phyloP scores from a whole-genome alignment of 2,113 vertebrate species.

The Falcunculus frontatus region DNA sequence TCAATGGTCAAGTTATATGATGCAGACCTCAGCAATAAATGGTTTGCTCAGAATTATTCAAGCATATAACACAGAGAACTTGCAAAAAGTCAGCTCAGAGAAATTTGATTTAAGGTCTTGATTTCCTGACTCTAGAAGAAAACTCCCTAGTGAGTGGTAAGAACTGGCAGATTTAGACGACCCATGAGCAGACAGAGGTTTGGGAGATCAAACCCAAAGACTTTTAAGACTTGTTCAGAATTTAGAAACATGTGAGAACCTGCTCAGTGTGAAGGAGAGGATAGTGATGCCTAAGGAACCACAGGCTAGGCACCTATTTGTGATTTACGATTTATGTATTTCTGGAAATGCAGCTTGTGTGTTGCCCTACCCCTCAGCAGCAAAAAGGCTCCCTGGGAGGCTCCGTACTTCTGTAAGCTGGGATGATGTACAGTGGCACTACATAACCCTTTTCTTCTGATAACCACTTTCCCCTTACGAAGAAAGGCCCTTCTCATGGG shows the following conservation, averaged over 20 bases:
- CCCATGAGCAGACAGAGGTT: not conserved
- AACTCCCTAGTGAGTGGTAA: not conserved
- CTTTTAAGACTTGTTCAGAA: not conserved
- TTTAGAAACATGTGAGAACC: not conserved
- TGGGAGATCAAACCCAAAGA: not conserved
- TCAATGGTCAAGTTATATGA: not conserved
- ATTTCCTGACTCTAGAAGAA: not conserved
- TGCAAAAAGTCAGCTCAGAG: not conserved
- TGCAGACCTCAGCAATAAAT: slow-evolving; percentile 2
- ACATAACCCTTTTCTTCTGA: not conserved
- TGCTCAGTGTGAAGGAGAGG: not conserved
- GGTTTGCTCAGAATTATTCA: slow-evolving; percentile 6
- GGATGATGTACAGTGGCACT: not conserved
- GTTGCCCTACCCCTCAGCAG: not conserved
- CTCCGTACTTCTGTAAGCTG: not conserved
- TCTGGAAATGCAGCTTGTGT: not conserved
- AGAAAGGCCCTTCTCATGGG: not conserved
- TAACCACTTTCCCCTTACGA: not conserved
- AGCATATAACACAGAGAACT: not conserved
- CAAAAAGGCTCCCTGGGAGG: not conserved
- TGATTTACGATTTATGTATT: not conserved
- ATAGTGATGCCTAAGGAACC: not conserved
- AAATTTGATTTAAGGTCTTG: slow-evolving; percentile 14
- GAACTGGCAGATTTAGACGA: not conserved
- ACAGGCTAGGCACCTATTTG: not conserved